Evolutionary conservation across 2,888 invertebrate species (phyloP), one percentile per base, ranked within the genome.

Genomic region (Nowickia ferox): DNA sequence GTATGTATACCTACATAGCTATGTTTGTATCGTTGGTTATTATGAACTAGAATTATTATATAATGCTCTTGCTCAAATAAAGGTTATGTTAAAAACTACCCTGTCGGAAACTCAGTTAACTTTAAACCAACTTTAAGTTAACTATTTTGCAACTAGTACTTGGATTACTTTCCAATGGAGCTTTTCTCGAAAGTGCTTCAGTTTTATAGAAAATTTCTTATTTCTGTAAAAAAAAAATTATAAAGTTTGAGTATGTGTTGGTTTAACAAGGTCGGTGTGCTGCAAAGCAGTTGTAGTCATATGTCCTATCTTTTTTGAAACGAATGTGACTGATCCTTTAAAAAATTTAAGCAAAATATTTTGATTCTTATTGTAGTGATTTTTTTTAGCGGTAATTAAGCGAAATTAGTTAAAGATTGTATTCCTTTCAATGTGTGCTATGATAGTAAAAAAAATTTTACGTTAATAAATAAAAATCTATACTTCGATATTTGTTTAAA

Each of bases 401-500:
- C 15, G 57, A 57, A 71, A 46, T 53, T 9, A 72, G 6, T 22
- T 46, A 74, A 75, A 65, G 9, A 83, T 55, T 59, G 48, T 83
- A 66, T 86, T 71, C 69, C 75, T 86, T 83, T 85, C 71, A 86
- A 79, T 85, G 78, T 79, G 75, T 76, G 71, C 71, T 72, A 42
- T 74, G 75, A 42, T 44, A 38, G 72, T 76, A 75, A 38, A 61
- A 13, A 30, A 69, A 78, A 61, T 61, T 53, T 5, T 78, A 5
- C 38, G 11, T 63, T 44, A 46, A 57, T n/a, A 42, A 71, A 75
- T n/a, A 38, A 38, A 4, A 30, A 30, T 30, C 30, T 30, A 1
- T 5, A 30, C 5, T 30, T 30, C 30, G 30, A 30, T 30, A 30
- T 30, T 30, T 6, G 30, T 30, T 30, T 11, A 42, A 19, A 48